These are phyloP conservation scores for Dreissena rostriformis DNA, from an alignment of 1,140 invertebrate genomes.

Conservation along the genomic window DNA sequence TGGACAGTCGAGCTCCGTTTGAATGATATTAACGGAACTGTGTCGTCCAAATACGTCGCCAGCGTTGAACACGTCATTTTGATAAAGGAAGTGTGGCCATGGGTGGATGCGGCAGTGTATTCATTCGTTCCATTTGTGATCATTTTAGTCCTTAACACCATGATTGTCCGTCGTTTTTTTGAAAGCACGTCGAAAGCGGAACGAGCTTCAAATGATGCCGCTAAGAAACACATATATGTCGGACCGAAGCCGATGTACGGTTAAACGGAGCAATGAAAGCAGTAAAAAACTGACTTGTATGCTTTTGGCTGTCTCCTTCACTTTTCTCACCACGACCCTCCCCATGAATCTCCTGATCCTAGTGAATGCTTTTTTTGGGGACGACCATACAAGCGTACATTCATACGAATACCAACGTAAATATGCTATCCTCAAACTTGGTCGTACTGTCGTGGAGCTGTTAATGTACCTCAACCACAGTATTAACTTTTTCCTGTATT, in stretches of 20 bases:
- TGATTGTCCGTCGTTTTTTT: slow-evolving; percentile 71
- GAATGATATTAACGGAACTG: neutral
- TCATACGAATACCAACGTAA: no score
- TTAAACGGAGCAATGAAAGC: slow-evolving; percentile 25
- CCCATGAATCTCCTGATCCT: slow-evolving; percentile 70
- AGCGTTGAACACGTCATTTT: slow-evolving; percentile 59
- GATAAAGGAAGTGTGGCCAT: slow-evolving; percentile 73
- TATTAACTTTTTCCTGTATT: slow-evolving; percentile 80
- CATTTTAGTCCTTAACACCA: slow-evolving; percentile 72
- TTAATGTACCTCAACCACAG: slow-evolving; percentile 80
- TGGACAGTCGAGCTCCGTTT: slow-evolving; percentile 65
- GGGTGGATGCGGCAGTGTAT: slow-evolving; percentile 78
- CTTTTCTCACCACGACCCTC: slow-evolving; percentile 77
- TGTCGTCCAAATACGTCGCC: slow-evolving; percentile 51
- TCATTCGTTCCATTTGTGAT: slow-evolving; percentile 75
- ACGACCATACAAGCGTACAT: no score
- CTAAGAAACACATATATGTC: no score
- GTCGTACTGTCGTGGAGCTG: slow-evolving; percentile 67
- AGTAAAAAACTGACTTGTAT: slow-evolving; percentile 71
- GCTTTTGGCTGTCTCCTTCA: slow-evolving; percentile 76
- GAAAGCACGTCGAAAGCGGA: slow-evolving; percentile 39
- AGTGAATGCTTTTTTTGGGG: no score
- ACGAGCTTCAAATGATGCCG: slow-evolving; percentile 18
- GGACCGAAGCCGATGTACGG: neutral
- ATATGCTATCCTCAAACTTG: slow-evolving; percentile 32